Evolutionary conservation across 92 coral and sea anemone species (phyloP), one percentile per base, ranked within the genome.

Genomic region (Hydrozoanthus gracilis): DNA sequence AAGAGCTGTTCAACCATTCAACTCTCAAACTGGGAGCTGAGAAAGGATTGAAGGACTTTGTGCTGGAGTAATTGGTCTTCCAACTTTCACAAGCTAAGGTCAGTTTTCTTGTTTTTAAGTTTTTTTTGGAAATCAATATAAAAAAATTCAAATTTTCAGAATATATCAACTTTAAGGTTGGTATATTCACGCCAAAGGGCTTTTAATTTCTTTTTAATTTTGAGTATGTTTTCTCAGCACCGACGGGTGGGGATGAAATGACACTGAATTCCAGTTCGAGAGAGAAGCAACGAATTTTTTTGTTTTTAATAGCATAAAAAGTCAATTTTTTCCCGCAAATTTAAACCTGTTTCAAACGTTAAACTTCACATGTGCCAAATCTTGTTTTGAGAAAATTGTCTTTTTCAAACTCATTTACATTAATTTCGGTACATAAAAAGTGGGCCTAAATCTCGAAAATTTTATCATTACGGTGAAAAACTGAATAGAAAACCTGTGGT

Each of bases 211-310:
- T 11, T 6, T n/a, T 18, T 61, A 3, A 12, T 61, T 14, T 62
- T 62, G 17, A 20, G 73, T 27, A 48, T 14, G 44, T 68, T 68
- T 68, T 68, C 47, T 68, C 12, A 35, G 85, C 60, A 80, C 61
- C 62, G 55, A 65, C 11, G 85, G 85, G 85, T 80, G 74, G 75
- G 85, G 85, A 80, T 8, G 74, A 52, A 58, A 49, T 17, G 74
- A 47, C 58, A 51, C 74, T 9, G 85, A 65, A 80, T 48, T 66
- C 62, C 58, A 66, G 85, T 80, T 80, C 66, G 85, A 80, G 85
- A 80, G 85, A 12, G 18, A 4, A 80, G 5, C 16, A 4, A 20
- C 49, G 4, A 14, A 4, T 15, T 5, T 3, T 15, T 78, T 7
- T 5, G 44, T 12, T 13, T 20, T 27, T 27, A 27, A 27, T 0